phyloP scores from a whole-genome alignment of 2,113 vertebrate species.

The Dipodomys merriami region DNA sequence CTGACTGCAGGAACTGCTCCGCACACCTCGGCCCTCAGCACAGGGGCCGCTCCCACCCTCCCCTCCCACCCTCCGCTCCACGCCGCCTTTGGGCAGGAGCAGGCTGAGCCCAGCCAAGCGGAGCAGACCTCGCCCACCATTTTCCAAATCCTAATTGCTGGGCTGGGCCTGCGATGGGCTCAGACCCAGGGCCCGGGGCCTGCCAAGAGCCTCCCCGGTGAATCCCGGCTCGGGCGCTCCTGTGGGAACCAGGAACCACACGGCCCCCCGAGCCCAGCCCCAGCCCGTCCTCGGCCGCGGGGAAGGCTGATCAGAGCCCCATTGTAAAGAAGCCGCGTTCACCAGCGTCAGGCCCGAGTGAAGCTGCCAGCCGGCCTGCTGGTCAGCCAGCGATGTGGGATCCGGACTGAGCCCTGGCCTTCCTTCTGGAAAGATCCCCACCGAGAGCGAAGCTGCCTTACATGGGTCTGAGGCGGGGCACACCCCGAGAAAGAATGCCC shows the following conservation, averaged over 20 bases:
- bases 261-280: constrained; percentile 59
- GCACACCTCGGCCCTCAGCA: not conserved
- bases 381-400: not conserved
- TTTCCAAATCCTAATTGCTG: constrained; percentile 49
- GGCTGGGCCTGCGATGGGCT: constrained; percentile 35
- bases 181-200: not conserved
- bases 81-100: not conserved
- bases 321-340: constrained; percentile 67
- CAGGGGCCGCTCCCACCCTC: not conserved
- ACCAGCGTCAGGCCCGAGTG: not conserved
- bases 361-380: not conserved
- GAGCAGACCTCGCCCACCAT: not conserved
- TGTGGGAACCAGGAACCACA: constrained; percentile 71
- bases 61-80: not conserved
- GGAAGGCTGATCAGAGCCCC: constrained; percentile 73
- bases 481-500: constrained; percentile 70
- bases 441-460: constrained; percentile 68
- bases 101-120: constrained; percentile 9
- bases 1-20: constrained; percentile 64
- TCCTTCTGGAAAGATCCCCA: constrained; percentile 67
- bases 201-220: constrained; percentile 52
- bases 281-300: constrained; percentile 60
- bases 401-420: not conserved
- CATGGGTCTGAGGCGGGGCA: constrained; percentile 72
- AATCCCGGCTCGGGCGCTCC: constrained; percentile 39